phyloP scores from a whole-genome alignment of 2,797 vertebrate genomes.

The Diplodus puntazzo region DNA sequence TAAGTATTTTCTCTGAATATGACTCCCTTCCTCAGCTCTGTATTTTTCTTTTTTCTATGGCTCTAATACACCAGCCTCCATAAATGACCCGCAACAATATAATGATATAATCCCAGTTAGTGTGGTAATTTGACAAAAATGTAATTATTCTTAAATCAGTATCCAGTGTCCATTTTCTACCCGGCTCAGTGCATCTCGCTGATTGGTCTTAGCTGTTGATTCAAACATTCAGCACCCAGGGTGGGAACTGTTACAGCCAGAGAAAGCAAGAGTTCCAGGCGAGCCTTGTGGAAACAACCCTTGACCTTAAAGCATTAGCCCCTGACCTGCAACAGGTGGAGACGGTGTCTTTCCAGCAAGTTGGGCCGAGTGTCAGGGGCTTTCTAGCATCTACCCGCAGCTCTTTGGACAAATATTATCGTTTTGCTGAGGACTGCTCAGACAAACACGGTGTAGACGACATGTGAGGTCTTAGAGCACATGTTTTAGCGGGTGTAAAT shows the following conservation, averaged over 20 bases:
- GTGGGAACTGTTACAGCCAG: conserved; percentile 74
- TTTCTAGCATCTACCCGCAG: conserved; percentile 69
- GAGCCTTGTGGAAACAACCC: conserved; percentile 84
- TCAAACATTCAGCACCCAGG: conserved; percentile 77
- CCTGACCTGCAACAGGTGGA: conserved; percentile 87
- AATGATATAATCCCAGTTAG: neutral
- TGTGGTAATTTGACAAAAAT: neutral
- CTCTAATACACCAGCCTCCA: too few species aligned
- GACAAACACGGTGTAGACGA: conserved; percentile 76
- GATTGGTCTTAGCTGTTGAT: conserved; percentile 70
- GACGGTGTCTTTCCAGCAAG: conserved; percentile 80
- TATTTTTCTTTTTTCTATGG: too few species aligned
- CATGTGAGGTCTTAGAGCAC: conserved; percentile 86
- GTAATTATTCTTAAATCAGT: neutral
- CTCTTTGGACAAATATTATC: conserved; percentile 87
- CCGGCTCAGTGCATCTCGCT: conserved; percentile 22
- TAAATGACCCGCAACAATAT: neutral
- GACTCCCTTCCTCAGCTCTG: too few species aligned
- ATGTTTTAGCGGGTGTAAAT: conserved; percentile 79
- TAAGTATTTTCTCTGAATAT: too few species aligned
- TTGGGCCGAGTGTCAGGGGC: conserved; percentile 74
- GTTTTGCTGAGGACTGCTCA: conserved; percentile 78
- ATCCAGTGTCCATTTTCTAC: conserved; percentile 16
- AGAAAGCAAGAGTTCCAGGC: conserved; percentile 80
- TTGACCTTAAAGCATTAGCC: conserved; percentile 86